Conservation (phyloP, 2,113 vertebrate genomes). For the Pituophis catenifer region DNA sequence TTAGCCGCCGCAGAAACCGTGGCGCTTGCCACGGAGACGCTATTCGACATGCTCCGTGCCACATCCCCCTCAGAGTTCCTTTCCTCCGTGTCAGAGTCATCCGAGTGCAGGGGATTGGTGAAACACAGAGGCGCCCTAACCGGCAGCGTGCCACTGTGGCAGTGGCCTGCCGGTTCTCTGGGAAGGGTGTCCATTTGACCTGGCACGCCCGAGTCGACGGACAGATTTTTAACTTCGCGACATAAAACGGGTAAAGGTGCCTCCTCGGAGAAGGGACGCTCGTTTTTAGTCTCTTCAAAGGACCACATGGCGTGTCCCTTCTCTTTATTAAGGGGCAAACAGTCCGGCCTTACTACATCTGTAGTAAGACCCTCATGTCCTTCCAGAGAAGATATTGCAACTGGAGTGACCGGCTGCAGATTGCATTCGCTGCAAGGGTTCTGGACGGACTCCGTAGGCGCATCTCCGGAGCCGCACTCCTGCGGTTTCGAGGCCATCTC, state of each 20-base stretch:
- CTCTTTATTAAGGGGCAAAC: constrained; percentile 80
- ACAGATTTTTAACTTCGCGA: constrained; percentile 56
- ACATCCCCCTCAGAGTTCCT: constrained; percentile 65
- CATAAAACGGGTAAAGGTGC: constrained; percentile 50
- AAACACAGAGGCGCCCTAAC: constrained; percentile 86
- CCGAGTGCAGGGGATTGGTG: constrained; percentile 94
- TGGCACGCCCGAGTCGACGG: constrained; percentile 57
- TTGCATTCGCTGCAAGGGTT: constrained; percentile 68
- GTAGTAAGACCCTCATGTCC: constrained; percentile 47
- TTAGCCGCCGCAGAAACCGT: constrained; percentile 76
- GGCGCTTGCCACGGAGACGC: constrained; percentile 82
- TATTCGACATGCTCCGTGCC: constrained; percentile 63
- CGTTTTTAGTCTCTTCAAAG: constrained; percentile 69
- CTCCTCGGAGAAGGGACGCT: constrained; percentile 49
- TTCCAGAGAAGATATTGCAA: constrained; percentile 50
- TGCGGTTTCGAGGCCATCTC: constrained; percentile 69
- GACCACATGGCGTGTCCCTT: constrained; percentile 77
- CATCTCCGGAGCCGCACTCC: constrained; percentile 78
- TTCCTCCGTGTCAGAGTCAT: constrained; percentile 85
- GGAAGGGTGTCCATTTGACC: constrained; percentile 52
- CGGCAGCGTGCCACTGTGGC: constrained; percentile 43
- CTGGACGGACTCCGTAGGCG: constrained; percentile 62
- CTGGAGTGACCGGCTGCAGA: constrained; percentile 48
- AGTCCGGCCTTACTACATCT: constrained; percentile 79
- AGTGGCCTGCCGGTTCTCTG: constrained; percentile 36